These are phyloP conservation scores for Xestia ashworthii DNA, from an alignment of 2,888 invertebrate genomes.

Conservation along the genomic window DNA sequence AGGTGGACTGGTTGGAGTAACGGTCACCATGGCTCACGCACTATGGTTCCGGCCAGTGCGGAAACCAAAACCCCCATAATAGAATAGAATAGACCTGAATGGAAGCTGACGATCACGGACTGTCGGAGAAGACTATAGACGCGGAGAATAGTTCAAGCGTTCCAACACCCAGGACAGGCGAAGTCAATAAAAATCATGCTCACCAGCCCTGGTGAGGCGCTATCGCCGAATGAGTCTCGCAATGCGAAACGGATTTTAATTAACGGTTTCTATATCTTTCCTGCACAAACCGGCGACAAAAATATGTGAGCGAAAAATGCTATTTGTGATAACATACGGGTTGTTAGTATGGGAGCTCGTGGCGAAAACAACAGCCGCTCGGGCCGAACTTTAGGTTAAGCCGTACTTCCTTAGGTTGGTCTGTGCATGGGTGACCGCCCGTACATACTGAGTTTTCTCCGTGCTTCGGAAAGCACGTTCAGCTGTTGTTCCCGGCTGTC, in stretches of 20 bases:
- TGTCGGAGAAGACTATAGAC: background rate
- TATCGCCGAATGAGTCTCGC: background rate
- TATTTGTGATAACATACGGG: background rate
- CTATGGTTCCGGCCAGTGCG: too few relatives aligned
- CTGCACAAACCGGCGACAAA: background rate
- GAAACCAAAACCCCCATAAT: too few relatives aligned
- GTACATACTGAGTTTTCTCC: too few relatives aligned
- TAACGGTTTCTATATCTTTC: background rate
- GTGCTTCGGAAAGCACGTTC: too few relatives aligned
- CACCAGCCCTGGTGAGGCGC: background rate
- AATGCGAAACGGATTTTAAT: background rate
- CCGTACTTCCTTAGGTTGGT: too few relatives aligned
- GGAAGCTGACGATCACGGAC: background rate
- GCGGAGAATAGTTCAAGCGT: background rate
- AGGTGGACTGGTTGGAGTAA: too few relatives aligned
- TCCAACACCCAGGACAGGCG: background rate
- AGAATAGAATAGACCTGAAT: too few relatives aligned
- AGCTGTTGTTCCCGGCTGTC: too few relatives aligned
- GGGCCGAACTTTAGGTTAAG: too few relatives aligned
- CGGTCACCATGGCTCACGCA: too few relatives aligned
- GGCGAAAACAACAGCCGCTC: too few relatives aligned
- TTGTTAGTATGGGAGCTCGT: background rate
- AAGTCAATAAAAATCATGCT: background rate
- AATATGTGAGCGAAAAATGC: background rate
- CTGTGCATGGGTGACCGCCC: too few relatives aligned